Evolutionary conservation across 1,140 invertebrate species (phyloP).

Genomic region (Odontomachus brunneus): DNA sequence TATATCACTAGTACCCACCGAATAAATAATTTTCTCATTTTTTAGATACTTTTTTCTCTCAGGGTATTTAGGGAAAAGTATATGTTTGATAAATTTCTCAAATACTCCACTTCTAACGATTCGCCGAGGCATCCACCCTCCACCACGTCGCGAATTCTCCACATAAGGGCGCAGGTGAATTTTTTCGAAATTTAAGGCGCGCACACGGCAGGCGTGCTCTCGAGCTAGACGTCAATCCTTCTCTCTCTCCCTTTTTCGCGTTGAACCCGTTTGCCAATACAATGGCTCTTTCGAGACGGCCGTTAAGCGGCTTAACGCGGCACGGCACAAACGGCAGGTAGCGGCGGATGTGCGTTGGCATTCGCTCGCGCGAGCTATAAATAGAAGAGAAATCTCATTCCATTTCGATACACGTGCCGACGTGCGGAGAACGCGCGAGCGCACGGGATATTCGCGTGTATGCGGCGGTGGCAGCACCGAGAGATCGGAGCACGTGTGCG

Average conservation of each 20-base stretch:
- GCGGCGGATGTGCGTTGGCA: constrained; percentile 82
- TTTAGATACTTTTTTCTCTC: too few species aligned
- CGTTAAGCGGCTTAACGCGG: constrained; percentile 62
- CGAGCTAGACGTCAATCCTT: constrained; percentile 6
- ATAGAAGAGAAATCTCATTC: constrained; percentile 85
- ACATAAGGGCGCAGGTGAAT: not conserved
- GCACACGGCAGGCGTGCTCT: not conserved
- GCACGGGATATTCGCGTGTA: constrained; percentile 7
- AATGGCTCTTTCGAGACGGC: constrained; percentile 55
- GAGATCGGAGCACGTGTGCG: constrained; percentile 9
- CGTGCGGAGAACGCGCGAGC: constrained; percentile 4
- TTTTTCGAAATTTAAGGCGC: constrained; percentile 18
- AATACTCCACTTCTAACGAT: not conserved
- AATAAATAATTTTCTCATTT: too few species aligned
- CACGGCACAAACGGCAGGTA: constrained; percentile 79
- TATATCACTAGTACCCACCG: too few species aligned
- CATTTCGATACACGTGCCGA: constrained; percentile 82
- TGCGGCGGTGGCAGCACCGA: not conserved
- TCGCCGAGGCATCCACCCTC: not conserved
- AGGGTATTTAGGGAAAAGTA: too few species aligned
- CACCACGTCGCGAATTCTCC: too few species aligned
- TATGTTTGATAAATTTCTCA: too few species aligned
- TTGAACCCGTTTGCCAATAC: constrained; percentile 38
- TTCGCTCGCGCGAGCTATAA: constrained; percentile 81
- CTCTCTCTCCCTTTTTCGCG: constrained; percentile 14